Evolutionary conservation across 1,140 invertebrate species (phyloP).

Genomic region (Heterodera schachtii): DNA sequence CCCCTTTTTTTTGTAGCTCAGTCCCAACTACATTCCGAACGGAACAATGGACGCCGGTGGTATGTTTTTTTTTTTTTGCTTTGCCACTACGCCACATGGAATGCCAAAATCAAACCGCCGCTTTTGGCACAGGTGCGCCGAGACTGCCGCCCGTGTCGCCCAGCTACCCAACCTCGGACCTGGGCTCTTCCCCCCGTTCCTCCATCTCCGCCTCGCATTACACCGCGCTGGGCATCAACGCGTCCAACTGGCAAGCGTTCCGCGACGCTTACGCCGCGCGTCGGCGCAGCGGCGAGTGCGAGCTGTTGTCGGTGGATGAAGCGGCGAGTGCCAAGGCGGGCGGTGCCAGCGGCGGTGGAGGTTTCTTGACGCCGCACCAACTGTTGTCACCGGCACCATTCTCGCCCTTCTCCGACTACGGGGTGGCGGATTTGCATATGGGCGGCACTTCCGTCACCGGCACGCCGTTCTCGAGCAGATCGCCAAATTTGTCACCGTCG

Average conservation of each 20-base stretch:
- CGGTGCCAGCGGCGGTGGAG: slow-evolving; percentile 15
- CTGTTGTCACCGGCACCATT: slow-evolving; percentile 60
- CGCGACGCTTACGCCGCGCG: slow-evolving; percentile 48
- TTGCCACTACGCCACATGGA: background rate
- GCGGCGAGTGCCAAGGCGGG: background rate
- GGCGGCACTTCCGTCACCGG: slow-evolving; percentile 33
- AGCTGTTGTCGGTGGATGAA: background rate
- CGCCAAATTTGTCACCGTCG: slow-evolving; percentile 57
- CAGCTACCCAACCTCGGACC: slow-evolving; percentile 59
- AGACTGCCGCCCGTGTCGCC: slow-evolving; percentile 52
- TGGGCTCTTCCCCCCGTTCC: slow-evolving; percentile 55
- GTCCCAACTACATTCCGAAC: slow-evolving; percentile 52
- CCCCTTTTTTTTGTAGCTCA: slow-evolving; percentile 51
- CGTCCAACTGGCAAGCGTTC: slow-evolving; percentile 60
- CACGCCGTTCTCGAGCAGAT: slow-evolving; percentile 60
- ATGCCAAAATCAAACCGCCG: slow-evolving; percentile 9
- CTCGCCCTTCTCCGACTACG: slow-evolving; percentile 62
- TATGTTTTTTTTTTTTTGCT: background rate
- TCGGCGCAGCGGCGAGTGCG: slow-evolving; percentile 35
- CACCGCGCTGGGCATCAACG: slow-evolving; percentile 40
- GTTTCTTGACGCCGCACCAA: slow-evolving; percentile 58
- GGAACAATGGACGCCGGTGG: slow-evolving; percentile 8
- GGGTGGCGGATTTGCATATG: slow-evolving; percentile 29
- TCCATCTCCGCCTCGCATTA: slow-evolving; percentile 49
- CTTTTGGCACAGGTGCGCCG: background rate